Base-by-base conservation (phyloP, 2,797 vertebrate genomes). In the Fringilla coelebs region DNA sequence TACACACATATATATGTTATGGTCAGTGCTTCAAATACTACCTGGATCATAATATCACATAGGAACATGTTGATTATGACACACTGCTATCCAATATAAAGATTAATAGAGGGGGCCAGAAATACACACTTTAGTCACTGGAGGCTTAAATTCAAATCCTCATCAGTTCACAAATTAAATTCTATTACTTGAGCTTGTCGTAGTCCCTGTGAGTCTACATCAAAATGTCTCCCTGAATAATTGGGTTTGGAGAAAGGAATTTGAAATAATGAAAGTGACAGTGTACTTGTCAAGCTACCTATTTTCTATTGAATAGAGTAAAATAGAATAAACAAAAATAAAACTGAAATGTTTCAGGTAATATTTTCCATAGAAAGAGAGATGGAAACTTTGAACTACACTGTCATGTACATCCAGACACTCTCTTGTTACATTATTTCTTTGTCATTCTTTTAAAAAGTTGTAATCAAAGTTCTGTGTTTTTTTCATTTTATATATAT, bases 131-230 rank as follows among this genome's bases (percentile, higher is more conserved):
- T 88, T 76, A 81, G 19, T 76, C 57, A 79, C 41, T 77, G 57
- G 55, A 89, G 55, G 14, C 12, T 76, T 66, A 75, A 79, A 58
- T 86, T 88, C 29, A 86, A 88, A 74, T 79, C 26, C 43, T 84
- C 32, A 82, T 92, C 85, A 68, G 22, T 83, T 93, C 60, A 71
- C 40, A 93, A 93, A 73, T 88, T 55, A 88, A 40, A 76, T 88
- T 77, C 60, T 91, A 41, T 80, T 93, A 86, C 54, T 62, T 67
- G 16, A 87, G 31, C 9, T 89, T 87, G 7, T 66, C 32, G 75
- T 92, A 74, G 45, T 81, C 41, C n/a, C 66, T 61, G 5, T 82
- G 45, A 74, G 36, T 41, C 62, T n/a, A 17, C 88, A 61, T 80
- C 40, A 90, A 34, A 61, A 51, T 61, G 7, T 77, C 10, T 83